Evolutionary conservation across 2,797 vertebrate species (phyloP).

Genomic region (Taenioides sp.): DNA sequence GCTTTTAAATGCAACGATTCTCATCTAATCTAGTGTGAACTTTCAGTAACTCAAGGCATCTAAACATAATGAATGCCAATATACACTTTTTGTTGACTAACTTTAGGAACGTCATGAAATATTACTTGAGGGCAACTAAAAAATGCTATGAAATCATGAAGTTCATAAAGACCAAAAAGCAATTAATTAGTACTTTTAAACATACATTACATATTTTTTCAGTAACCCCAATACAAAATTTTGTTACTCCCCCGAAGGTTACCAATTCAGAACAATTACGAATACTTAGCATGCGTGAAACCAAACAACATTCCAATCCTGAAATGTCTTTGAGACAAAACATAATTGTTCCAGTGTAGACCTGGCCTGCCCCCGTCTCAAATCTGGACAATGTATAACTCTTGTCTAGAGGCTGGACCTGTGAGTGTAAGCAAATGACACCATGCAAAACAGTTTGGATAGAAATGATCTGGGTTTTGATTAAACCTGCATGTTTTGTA

Average conservation of each 20-base stretch:
- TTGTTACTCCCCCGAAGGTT: neutral
- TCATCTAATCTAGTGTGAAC: too few relatives aligned
- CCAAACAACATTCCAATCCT: neutral
- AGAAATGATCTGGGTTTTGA: conserved; percentile 68
- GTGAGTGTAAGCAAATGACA: conserved; percentile 67
- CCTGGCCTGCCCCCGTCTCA: conserved; percentile 22
- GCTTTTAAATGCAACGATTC: too few relatives aligned
- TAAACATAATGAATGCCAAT: too few relatives aligned
- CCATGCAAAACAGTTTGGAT: conserved; percentile 60
- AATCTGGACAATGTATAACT: conserved; percentile 38
- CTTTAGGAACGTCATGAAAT: too few relatives aligned
- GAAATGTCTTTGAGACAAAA: neutral
- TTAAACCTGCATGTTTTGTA: conserved; percentile 67
- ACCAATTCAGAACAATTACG: neutral
- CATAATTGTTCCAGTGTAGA: conserved; percentile 11
- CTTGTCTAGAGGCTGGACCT: conserved; percentile 55
- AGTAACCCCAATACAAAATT: neutral
- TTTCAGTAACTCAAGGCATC: too few relatives aligned
- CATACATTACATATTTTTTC: too few relatives aligned
- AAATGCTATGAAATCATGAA: too few relatives aligned
- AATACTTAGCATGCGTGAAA: neutral
- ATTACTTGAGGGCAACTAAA: too few relatives aligned
- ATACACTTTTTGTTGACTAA: too few relatives aligned
- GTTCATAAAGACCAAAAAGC: too few relatives aligned
- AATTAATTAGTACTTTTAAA: too few relatives aligned